Percentiles rank a stretch among this genome's conserved stretches.
These are phyloP conservation scores for Enteromius thamalakanensis DNA, from an alignment of 2,797 vertebrate species.

Conservation along the genomic window DNA sequence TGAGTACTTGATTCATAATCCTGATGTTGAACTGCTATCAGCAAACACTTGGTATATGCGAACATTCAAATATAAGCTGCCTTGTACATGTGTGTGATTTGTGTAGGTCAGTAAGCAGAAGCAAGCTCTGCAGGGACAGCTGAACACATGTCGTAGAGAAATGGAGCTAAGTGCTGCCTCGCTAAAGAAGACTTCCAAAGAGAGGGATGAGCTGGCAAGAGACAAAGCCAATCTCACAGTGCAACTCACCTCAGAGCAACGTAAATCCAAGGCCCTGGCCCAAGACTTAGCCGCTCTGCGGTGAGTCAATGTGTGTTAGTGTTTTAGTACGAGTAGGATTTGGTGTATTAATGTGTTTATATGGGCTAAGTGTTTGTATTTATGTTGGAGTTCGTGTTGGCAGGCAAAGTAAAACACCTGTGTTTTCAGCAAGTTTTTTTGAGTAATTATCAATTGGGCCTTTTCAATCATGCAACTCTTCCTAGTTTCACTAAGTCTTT, in stretches of 20 bases:
- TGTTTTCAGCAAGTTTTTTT: conserved; percentile 46
- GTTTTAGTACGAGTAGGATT: conserved; percentile 54
- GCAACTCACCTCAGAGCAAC: conserved; percentile 75
- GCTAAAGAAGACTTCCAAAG: conserved; percentile 68
- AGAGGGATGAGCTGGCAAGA: conserved; percentile 77
- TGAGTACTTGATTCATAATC: conserved; percentile 40
- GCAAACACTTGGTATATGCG: conserved; percentile 9
- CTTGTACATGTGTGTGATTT: conserved; percentile 7
- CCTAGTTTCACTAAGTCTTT: conserved; percentile 40
- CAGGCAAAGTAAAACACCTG: conserved; percentile 52
- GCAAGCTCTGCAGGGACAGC: conserved; percentile 75
- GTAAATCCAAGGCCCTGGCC: conserved; percentile 72
- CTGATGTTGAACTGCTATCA: conserved; percentile 21
- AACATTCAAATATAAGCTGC: background rate
- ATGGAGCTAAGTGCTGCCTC: conserved; percentile 70
- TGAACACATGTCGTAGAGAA: conserved; percentile 73
- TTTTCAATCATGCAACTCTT: conserved; percentile 55
- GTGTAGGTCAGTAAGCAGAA: conserved; percentile 73
- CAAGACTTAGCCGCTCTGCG: conserved; percentile 79
- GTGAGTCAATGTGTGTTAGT: conserved; percentile 65
- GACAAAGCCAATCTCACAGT: conserved; percentile 78
- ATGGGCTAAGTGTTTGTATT: conserved; percentile 61
- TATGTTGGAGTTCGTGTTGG: conserved; percentile 58
- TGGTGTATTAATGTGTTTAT: conserved; percentile 59
- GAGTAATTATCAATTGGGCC: conserved; percentile 50